A percentile compares a stretch with the other conserved stretches of the same genome.
phyloP scores from a whole-genome alignment of 2,797 vertebrate genomes.

The Bovichtus variegatus region DNA sequence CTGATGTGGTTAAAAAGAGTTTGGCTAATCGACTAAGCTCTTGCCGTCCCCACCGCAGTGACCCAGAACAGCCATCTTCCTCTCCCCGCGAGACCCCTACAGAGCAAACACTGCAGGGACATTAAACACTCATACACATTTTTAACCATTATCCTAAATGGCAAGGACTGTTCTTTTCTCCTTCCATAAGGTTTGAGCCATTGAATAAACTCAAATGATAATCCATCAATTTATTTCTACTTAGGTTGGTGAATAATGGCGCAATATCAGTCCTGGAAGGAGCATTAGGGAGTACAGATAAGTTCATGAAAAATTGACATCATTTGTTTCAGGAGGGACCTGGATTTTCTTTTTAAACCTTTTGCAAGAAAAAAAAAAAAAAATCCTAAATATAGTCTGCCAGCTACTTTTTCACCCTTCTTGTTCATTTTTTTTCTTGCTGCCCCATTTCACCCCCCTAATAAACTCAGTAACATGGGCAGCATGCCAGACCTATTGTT shows the following conservation, averaged over 20 bases:
- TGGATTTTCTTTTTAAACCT: conserved; percentile 53
- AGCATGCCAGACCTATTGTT: conserved; percentile 74
- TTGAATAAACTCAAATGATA: conserved; percentile 81
- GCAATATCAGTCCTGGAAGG: conserved; percentile 59
- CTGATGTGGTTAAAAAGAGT: conserved; percentile 79
- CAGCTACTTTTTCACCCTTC: conserved; percentile 13
- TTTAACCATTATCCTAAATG: conserved; percentile 85
- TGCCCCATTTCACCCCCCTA: conserved; percentile 33
- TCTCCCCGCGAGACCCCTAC: conserved; percentile 76
- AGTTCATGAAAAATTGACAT: conserved; percentile 69
- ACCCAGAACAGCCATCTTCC: conserved; percentile 85
- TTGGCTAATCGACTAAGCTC: conserved; percentile 84
- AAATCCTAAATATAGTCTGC: conserved; percentile 7
- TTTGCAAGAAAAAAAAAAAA: conserved; percentile 31
- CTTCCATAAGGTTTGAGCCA: conserved; percentile 77
- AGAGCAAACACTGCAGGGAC: conserved; percentile 83
- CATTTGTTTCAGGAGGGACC: conserved; percentile 63
- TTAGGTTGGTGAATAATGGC: conserved; percentile 76
- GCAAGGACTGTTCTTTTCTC: conserved; percentile 81
- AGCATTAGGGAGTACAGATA: conserved; percentile 65
- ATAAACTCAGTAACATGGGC: conserved; percentile 65
- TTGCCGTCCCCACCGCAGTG: conserved; percentile 79
- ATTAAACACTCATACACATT: conserved; percentile 85
- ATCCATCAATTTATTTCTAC: conserved; percentile 82
- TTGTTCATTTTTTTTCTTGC: conserved; percentile 39